phyloP scores from a whole-genome alignment of 2,888 invertebrate genomes.

The Nasonia oneida region DNA sequence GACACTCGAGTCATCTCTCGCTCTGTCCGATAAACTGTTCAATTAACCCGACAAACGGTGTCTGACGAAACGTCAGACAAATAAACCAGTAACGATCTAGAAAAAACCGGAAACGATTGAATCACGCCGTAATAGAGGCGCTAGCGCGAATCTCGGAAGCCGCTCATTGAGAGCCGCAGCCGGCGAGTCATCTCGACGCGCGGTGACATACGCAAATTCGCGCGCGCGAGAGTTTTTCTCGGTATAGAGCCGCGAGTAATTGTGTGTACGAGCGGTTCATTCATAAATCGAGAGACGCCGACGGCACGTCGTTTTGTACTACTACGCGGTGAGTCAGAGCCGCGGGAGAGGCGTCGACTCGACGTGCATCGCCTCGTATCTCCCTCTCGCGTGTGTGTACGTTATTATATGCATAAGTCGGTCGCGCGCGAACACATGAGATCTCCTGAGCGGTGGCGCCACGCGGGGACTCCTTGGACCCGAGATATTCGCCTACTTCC shows the following conservation, averaged over 20 bases:
- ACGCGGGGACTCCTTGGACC: not conserved
- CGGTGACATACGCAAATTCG: conserved; percentile 51
- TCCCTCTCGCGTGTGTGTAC: conserved; percentile 61
- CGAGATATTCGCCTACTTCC: not conserved
- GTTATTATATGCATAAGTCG: conserved; percentile 63
- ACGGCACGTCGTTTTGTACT: not conserved
- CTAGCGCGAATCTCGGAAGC: conserved; percentile 3
- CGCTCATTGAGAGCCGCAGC: conserved; percentile 12
- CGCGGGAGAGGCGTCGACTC: conserved; percentile 30
- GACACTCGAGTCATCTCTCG: not conserved
- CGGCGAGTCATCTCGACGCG: conserved; percentile 51
- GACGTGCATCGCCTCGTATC: not conserved
- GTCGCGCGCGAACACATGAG: conserved; percentile 54
- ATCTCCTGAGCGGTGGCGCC: not conserved
- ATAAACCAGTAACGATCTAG: not conserved
- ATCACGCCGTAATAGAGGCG: conserved; percentile 22
- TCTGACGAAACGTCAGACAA: not conserved
- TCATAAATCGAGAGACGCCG: conserved; percentile 72
- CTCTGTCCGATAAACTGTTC: conserved; percentile 7
- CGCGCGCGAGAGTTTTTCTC: conserved; percentile 34
- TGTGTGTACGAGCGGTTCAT: conserved; percentile 68
- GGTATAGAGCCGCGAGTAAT: conserved; percentile 61
- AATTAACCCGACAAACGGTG: not conserved
- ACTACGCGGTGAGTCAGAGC: conserved; percentile 65
- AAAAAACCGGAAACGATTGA: conserved; percentile 59